Evolutionary conservation across 1,140 invertebrate genomes (phyloP), one percentile per base, ranked within the genome.

Genomic region (Apis cerana): DNA sequence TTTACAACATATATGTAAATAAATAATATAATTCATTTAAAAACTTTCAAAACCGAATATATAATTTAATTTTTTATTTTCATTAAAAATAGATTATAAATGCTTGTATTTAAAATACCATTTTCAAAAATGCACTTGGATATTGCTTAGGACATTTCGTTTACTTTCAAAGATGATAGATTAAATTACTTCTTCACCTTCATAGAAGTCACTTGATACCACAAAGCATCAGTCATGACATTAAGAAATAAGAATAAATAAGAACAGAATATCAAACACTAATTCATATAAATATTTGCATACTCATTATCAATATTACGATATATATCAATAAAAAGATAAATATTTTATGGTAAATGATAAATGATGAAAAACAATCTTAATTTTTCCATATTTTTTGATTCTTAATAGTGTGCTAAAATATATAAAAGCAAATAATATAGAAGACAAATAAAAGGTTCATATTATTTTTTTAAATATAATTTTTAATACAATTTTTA

Each of bases 101-200:
- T 48, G 7, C 71, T 61, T 72, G 23, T 13, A n/a, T 71, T 54
- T 62, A 27, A 61, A 50, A 8, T 72, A 15, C 0, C 17, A 48
- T n/a, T 13, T 33, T 67, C 48, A 43, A 2, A 58, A 2, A 33
- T 23, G 13, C 17, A 64, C 0, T 7, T 54, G 50, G 5, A 74
- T 7, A 33, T 8, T 52, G 19, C 7, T 21, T 50, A 27, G 19
- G 33, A 27, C 48, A 43, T 33, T 74, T 48, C 61, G 59, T 72
- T 80, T 74, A 74, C 78, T 69, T 80, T 80, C 69, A 74, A 64
- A 80, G 69, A 72, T 74, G 27, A 62, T 12, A 80, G 61, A 80
- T 80, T 80, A 52, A 80, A 74, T 80, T 80, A 80, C 78, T 56
- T 48, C 54, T 52, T 82, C 59, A 75, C 64, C 72, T 77, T 68